Conservation (phyloP, 2,113 vertebrate species). For the Nyctibius bracteatus region DNA sequence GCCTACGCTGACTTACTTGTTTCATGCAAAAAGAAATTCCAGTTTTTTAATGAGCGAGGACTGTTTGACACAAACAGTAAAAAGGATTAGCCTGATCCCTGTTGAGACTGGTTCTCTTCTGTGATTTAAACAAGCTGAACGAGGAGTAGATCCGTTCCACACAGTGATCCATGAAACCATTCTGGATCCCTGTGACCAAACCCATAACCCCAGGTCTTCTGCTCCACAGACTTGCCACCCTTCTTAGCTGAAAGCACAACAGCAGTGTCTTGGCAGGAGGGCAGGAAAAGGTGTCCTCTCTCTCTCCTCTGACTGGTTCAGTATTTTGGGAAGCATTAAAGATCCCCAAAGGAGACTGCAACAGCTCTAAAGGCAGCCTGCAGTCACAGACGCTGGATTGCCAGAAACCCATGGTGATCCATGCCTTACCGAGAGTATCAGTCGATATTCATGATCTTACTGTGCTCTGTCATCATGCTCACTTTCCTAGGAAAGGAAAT, state of each 20-base stretch:
- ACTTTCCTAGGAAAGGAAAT: neutral
- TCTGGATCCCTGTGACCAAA: neutral
- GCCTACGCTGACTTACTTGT: neutral
- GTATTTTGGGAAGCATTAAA: neutral
- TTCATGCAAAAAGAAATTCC: neutral
- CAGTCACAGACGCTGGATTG: neutral
- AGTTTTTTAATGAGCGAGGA: neutral
- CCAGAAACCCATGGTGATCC: neutral
- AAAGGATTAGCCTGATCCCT: neutral
- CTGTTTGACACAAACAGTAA: neutral
- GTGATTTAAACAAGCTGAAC: neutral
- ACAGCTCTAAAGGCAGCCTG: neutral
- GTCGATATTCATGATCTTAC: neutral
- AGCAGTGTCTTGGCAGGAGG: neutral
- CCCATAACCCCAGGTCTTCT: fast-evolving
- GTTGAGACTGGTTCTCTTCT: neutral
- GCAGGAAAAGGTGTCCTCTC: neutral
- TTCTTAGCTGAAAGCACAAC: neutral
- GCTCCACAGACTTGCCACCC: fast-evolving
- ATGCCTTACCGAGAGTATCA: neutral
- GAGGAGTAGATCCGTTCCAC: neutral
- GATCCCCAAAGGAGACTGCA: neutral
- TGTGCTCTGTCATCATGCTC: neutral
- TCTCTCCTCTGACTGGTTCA: neutral
- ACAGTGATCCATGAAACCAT: neutral